Conservation (phyloP, 2,113 vertebrate species). For the Guaruba guarouba region DNA sequence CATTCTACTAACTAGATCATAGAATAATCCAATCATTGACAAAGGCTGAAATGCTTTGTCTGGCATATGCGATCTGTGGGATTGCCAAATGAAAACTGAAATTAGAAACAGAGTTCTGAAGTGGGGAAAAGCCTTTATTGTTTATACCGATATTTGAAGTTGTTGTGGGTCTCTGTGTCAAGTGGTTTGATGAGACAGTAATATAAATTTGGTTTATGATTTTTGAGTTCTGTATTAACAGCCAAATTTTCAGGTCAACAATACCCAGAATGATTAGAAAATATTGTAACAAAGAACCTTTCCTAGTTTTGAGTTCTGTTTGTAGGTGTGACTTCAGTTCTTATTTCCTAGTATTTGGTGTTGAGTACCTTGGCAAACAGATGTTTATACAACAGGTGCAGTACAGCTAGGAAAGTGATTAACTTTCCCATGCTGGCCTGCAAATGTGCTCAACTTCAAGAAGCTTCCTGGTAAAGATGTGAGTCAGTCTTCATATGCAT, state of each 20-base stretch:
- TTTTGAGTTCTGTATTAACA: not conserved
- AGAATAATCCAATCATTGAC: constrained; percentile 51
- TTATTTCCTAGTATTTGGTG: not conserved
- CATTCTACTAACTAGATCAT: constrained; percentile 59
- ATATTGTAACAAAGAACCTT: not conserved
- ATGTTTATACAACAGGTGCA: not conserved
- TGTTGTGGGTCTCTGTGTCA: not conserved
- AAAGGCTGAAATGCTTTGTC: constrained; percentile 41
- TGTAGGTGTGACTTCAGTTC: not conserved
- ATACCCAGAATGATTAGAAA: rapidly evolving
- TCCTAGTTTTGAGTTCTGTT: not conserved
- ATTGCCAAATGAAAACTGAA: constrained; percentile 23
- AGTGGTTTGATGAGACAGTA: not conserved
- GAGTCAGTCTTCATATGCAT: not conserved
- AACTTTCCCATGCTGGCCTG: not conserved
- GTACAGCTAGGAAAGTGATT: not conserved
- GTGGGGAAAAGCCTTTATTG: not conserved
- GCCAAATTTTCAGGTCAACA: not conserved
- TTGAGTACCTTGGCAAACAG: not conserved
- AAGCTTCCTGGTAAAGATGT: not conserved
- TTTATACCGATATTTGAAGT: not conserved
- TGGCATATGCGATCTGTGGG: constrained; percentile 8
- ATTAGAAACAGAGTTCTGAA: constrained; percentile 6
- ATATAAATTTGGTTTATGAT: rapidly evolving
- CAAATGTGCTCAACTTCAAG: not conserved